Conservation (phyloP, 2,797 vertebrate species). For the Eptatretus atami region DNA sequence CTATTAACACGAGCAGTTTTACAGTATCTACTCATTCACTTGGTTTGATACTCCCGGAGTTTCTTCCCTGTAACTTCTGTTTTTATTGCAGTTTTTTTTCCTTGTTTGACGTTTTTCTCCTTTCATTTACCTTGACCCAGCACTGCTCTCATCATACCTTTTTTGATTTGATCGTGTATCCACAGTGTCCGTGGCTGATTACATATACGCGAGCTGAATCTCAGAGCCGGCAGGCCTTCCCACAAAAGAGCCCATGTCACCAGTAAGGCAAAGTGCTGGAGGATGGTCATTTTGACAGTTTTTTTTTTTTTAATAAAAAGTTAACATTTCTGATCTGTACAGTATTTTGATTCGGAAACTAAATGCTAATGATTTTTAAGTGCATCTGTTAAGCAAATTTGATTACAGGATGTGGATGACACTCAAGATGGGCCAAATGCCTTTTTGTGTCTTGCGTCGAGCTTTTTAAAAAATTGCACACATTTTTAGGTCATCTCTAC, state of each 20-base stretch:
- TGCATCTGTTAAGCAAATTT: too few relatives aligned
- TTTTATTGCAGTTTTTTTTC: conserved; percentile 14
- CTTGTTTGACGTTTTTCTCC: conserved; percentile 11
- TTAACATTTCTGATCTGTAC: too few relatives aligned
- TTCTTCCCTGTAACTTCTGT: conserved; percentile 20
- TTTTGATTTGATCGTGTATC: background rate
- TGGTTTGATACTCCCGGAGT: conserved; percentile 23
- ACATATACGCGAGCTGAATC: conserved; percentile 96
- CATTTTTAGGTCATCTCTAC: too few relatives aligned
- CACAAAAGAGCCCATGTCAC: conserved; percentile 19
- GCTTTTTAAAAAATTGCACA: too few relatives aligned
- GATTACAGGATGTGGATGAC: too few relatives aligned
- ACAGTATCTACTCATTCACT: conserved; percentile 16
- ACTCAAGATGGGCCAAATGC: too few relatives aligned
- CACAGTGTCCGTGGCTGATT: conserved; percentile 87
- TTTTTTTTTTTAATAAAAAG: too few relatives aligned
- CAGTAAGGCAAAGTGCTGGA: background rate
- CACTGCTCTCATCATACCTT: conserved; percentile 13
- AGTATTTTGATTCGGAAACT: too few relatives aligned
- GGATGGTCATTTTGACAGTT: background rate
- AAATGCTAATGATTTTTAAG: too few relatives aligned
- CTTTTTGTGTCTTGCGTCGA: too few relatives aligned
- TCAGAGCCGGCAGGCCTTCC: conserved; percentile 56
- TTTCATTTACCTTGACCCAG: conserved; percentile 13
- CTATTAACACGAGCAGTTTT: conserved; percentile 7